Evolutionary conservation across 2,113 vertebrate genomes (phyloP), one percentile per base, ranked within the genome.

Genomic region (Gobius niger): DNA sequence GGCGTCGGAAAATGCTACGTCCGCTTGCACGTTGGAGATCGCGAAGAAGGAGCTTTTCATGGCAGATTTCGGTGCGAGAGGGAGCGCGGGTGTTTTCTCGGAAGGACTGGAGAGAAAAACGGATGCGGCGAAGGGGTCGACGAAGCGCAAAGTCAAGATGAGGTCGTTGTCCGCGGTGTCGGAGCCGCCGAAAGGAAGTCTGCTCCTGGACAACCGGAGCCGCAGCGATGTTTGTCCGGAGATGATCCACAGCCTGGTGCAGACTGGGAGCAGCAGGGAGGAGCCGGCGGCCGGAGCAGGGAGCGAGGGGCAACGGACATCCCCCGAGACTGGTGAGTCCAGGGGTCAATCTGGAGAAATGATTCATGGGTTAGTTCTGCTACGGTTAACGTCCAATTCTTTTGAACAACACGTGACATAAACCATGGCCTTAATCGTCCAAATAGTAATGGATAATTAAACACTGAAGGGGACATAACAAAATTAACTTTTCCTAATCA

Each of bases 281-380:
- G 82, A 86, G 0, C 68, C 87, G 51, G 82, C 87, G 44, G 91
- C 67, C 81, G 88, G 85, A 63, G 94, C 93, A 0, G 92, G 92
- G 42, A 92, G 92, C 72, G 72, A 86, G 81, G 85, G 85, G 68
- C 89, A 77, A 83, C 77, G 82, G 57, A 94, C 85, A 82, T 47
- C 79, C 9, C 16, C 18, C 0, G 91, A 88, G 65, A 96, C 93
- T 93, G 96, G 96, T 98, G 90, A 78, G 76, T 60, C 19, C 41
- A 40, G 40, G 54, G 54, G 44, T 46, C 24, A 34, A 34, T 34
- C n/a, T n/a, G n/a, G n/a, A n/a, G n/a, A n/a, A n/a, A n/a, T n/a
- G n/a, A n/a, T n/a, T n/a, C n/a, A n/a, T n/a, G n/a, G n/a, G n/a
- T n/a, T n/a, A n/a, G n/a, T n/a, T n/a, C n/a, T n/a, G n/a, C n/a